A percentile compares a stretch with the other conserved stretches of the same genome.
These are phyloP conservation scores for Netelia melanura DNA, from an alignment of 2,888 invertebrate species.

Conservation along the genomic window DNA sequence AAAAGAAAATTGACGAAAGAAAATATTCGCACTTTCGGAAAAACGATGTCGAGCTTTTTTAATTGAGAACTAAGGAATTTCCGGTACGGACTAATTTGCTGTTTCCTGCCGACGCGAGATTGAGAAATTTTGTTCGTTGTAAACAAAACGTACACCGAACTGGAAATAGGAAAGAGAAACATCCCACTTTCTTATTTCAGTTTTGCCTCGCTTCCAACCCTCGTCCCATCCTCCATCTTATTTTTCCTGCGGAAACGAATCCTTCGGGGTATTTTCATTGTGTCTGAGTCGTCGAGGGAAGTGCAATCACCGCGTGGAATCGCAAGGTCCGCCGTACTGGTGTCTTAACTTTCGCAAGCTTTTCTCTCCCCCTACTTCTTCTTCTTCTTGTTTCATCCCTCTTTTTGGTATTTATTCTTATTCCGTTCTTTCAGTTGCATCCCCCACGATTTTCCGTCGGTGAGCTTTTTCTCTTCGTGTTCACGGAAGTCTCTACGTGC, in stretches of 20 bases:
- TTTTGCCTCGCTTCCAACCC: slow-evolving; percentile 12
- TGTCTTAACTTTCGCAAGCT: slow-evolving; percentile 61
- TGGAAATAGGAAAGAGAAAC: slow-evolving; percentile 18
- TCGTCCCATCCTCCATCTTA: background rate
- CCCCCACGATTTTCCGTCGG: background rate
- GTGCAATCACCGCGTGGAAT: slow-evolving; percentile 67
- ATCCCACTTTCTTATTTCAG: slow-evolving; percentile 21
- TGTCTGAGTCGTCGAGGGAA: slow-evolving; percentile 58
- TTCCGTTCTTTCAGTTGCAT: background rate
- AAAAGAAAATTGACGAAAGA: background rate
- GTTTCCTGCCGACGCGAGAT: slow-evolving; percentile 17
- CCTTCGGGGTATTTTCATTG: slow-evolving; percentile 57
- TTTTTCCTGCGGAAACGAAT: slow-evolving; percentile 47
- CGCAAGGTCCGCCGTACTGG: slow-evolving; percentile 45
- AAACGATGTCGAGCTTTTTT: background rate
- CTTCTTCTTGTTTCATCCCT: slow-evolving; percentile 10
- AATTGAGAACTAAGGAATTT: background rate
- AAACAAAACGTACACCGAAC: slow-evolving; percentile 12
- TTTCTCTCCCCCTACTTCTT: slow-evolving; percentile 30
- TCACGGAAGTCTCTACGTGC: slow-evolving; percentile 43
- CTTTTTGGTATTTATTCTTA: slow-evolving; percentile 3
- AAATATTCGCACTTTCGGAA: background rate
- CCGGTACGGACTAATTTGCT: slow-evolving; percentile 28
- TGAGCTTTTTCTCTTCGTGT: slow-evolving; percentile 9
- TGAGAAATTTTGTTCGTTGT: slow-evolving; percentile 11